Conservation (phyloP, 2,113 vertebrate species). For the Microtus richardsoni region DNA sequence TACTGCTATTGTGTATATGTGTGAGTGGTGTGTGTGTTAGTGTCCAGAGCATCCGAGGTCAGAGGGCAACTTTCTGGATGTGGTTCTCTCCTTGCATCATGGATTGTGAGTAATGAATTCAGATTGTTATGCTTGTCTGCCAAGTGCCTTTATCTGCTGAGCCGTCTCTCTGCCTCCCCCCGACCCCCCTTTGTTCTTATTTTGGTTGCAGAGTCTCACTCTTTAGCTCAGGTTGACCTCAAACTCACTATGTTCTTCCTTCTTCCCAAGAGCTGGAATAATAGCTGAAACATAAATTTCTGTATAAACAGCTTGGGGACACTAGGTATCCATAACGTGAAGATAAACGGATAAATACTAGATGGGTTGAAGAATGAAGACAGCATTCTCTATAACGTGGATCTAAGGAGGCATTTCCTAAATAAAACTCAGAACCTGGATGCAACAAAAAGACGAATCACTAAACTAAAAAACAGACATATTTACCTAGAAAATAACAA, state of each 20-base stretch:
- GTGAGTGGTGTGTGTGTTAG: too few relatives aligned
- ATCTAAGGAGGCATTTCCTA: neutral
- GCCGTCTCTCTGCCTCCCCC: neutral
- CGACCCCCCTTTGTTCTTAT: too few relatives aligned
- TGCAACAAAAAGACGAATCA: neutral
- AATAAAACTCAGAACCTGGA: conserved; percentile 30
- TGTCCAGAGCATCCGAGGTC: neutral
- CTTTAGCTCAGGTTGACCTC: neutral
- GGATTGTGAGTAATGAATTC: neutral
- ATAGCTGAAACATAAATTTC: neutral
- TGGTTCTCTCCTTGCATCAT: too few relatives aligned
- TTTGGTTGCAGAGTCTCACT: neutral
- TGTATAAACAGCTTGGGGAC: neutral
- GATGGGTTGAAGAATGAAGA: neutral
- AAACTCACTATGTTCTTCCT: neutral
- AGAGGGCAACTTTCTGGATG: too few relatives aligned
- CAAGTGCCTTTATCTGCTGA: neutral
- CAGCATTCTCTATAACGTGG: neutral
- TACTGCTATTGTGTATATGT: neutral
- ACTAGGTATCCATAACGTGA: neutral
- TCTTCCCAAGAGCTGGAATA: neutral
- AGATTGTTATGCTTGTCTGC: neutral
- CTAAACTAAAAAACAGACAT: neutral
- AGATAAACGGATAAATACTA: neutral
- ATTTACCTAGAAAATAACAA: neutral